Evolutionary conservation across 1,140 invertebrate genomes (phyloP), one percentile per base, ranked within the genome.

Genomic region (Drosophila bipectinata): DNA sequence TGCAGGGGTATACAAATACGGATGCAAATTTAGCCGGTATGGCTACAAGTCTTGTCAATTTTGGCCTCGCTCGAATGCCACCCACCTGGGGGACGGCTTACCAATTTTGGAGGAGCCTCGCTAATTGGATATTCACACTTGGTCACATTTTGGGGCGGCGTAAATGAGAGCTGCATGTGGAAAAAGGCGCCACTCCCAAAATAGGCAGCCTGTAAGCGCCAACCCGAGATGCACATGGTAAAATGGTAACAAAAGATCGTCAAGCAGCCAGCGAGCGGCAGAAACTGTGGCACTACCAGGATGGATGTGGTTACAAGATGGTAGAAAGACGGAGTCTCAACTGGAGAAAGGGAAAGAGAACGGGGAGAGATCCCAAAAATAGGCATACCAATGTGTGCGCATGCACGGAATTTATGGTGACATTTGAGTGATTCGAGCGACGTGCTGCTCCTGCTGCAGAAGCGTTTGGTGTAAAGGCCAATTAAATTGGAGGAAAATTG

Each of bases 371-470:
- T 34, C 72, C 78, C 87, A 79, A 90, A 90, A 82, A 82, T 83
- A 85, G 82, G 82, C 87, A 90, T 90, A 79, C 87, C 87, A 54
- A 90, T 90, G 87, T 87, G 87, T 90, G 81, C 87, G 87, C 87
- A 90, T 85, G 87, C 67, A 79, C 71, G 87, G 87, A 90, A 90
- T 90, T 90, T 90, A 90, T 90, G 87, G 87, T 85, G 87, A 90
- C 87, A 90, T 90, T 79, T 90, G 82, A 87, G 82, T 87, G 87
- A 88, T 88, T 88, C 83, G 79, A 74, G 63, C 79, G 81, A 88
- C 83, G 83, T 88, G 83, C 75, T 58, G 74, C 60, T 80, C 48
- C 61, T 62, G 72, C 44, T 60, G 63, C 63, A 37, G 41, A 34
- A 62, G 68, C 51, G 72, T 73, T 64, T 80, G 81, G 83, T 88